A percentile compares a stretch with the other conserved stretches of the same genome.
Evolutionary conservation across 2,888 invertebrate genomes (phyloP).

Genomic region (Platycheirus rosarum): DNA sequence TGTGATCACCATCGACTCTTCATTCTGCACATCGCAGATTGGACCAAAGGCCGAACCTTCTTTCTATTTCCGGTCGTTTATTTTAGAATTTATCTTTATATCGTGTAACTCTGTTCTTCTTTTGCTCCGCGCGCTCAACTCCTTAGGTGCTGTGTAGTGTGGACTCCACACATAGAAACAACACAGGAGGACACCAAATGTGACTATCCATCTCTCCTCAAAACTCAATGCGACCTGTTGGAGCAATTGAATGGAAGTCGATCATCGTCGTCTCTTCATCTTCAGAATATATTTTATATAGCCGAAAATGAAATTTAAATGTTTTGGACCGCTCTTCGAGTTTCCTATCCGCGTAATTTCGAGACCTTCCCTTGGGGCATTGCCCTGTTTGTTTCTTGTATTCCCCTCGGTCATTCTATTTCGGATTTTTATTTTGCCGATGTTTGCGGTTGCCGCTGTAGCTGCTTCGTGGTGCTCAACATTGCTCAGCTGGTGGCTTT

Average conservation of each 20-base stretch:
- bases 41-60: slow-evolving; percentile 67
- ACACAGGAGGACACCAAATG: slow-evolving; percentile 32
- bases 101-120: slow-evolving; percentile 70
- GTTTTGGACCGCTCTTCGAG: slow-evolving; percentile 35
- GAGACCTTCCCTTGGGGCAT: slow-evolving; percentile 41
- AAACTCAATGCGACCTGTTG: slow-evolving; percentile 46
- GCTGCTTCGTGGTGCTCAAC: slow-evolving; percentile 70
- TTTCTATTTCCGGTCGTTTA: slow-evolving; percentile 73
- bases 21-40: slow-evolving; percentile 34
- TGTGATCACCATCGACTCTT: slow-evolving; percentile 41
- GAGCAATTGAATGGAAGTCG: slow-evolving; percentile 46
- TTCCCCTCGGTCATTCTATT: neutral
- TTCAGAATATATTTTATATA: neutral
- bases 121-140: slow-evolving; percentile 59
- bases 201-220: slow-evolving; percentile 19
- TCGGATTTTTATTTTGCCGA: slow-evolving; percentile 31
- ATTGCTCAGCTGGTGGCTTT: slow-evolving; percentile 72
- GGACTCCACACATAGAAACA: slow-evolving; percentile 22
- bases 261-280: slow-evolving; percentile 48
- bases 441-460: slow-evolving; percentile 33
- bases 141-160: slow-evolving; percentile 22
- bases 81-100: slow-evolving; percentile 71
- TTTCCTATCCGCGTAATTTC: slow-evolving; percentile 46
- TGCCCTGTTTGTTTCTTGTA: slow-evolving; percentile 11
- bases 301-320: slow-evolving; percentile 55